A percentile compares a stretch with the other conserved stretches of the same genome.
These are phyloP conservation scores for Knipowitschia caucasica DNA, from an alignment of 2,797 vertebrate species.

Conservation along the genomic window DNA sequence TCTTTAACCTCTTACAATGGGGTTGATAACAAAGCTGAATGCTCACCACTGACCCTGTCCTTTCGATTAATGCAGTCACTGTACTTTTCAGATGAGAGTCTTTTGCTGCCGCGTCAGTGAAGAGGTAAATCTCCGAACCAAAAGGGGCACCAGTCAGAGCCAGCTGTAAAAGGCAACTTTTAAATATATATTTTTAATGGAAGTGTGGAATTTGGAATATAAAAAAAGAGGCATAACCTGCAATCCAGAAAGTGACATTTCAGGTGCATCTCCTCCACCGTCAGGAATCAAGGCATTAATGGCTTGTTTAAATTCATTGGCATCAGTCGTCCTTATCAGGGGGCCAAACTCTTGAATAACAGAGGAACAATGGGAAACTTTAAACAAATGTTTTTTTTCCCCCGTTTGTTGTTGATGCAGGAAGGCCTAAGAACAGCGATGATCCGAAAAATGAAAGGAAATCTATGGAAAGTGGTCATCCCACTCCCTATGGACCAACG, in stretches of 20 bases:
- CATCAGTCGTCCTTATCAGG: slow-evolving; percentile 58
- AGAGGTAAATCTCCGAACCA: slow-evolving; percentile 71
- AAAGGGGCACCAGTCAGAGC: slow-evolving; percentile 69
- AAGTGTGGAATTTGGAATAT: background rate
- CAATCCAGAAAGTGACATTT: slow-evolving; percentile 75
- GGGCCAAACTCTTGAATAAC: slow-evolving; percentile 66
- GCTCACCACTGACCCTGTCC: slow-evolving; percentile 55
- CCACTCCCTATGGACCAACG: no score
- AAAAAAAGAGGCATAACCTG: slow-evolving; percentile 53
- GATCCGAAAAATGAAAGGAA: no score
- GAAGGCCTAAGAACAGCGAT: no score
- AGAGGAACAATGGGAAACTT: background rate
- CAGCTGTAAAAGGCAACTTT: slow-evolving; percentile 46
- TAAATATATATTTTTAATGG: background rate
- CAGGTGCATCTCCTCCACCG: slow-evolving; percentile 60
- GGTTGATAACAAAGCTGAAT: background rate
- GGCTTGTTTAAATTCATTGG: slow-evolving; percentile 63
- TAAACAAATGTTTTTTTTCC: background rate
- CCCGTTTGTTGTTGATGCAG: no score
- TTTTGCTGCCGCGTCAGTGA: slow-evolving; percentile 73
- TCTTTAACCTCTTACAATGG: no score
- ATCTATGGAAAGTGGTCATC: no score
- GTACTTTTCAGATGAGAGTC: slow-evolving; percentile 65
- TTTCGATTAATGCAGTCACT: slow-evolving; percentile 69
- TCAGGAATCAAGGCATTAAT: slow-evolving; percentile 39